These are phyloP conservation scores for Hypomesus transpacificus DNA, from an alignment of 2,113 vertebrate genomes.

Conservation along the genomic window DNA sequence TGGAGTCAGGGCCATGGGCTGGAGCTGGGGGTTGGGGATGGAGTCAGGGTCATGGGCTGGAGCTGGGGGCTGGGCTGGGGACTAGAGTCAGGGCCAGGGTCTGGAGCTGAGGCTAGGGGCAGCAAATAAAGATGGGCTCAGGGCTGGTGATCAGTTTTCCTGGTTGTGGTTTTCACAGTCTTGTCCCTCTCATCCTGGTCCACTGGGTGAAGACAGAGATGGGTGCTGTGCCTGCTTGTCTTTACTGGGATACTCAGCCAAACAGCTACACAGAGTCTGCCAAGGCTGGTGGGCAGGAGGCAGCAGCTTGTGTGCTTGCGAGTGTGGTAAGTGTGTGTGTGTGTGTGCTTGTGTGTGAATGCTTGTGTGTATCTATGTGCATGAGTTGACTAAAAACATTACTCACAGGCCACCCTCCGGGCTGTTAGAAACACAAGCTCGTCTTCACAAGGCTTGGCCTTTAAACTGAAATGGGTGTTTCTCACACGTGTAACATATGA, in stretches of 20 bases:
- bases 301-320: slow-evolving; percentile 8
- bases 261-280: background rate
- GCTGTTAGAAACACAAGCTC: slow-evolving; percentile 11
- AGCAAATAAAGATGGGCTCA: too few relatives aligned
- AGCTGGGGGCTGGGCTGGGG: too few relatives aligned
- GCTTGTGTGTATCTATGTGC: too few relatives aligned
- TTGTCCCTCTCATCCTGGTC: background rate
- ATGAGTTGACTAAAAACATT: slow-evolving; percentile 5
- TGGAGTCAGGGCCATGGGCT: too few relatives aligned
- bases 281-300: background rate
- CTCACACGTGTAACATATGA: background rate
- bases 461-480: background rate
- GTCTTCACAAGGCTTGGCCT: background rate
- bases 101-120: too few relatives aligned
- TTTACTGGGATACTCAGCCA: background rate
- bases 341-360: too few relatives aligned
- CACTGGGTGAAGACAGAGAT: background rate
- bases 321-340: too few relatives aligned
- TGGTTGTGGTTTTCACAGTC: background rate
- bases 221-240: background rate
- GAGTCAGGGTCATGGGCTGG: too few relatives aligned
- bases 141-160: too few relatives aligned
- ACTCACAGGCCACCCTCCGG: background rate
- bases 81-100: too few relatives aligned
- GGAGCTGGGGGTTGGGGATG: too few relatives aligned